Percentiles rank a stretch among this genome's conserved stretches.
These are phyloP conservation scores for Coccyzus lansbergi DNA, from an alignment of 2,797 vertebrate species.

Conservation along the genomic window DNA sequence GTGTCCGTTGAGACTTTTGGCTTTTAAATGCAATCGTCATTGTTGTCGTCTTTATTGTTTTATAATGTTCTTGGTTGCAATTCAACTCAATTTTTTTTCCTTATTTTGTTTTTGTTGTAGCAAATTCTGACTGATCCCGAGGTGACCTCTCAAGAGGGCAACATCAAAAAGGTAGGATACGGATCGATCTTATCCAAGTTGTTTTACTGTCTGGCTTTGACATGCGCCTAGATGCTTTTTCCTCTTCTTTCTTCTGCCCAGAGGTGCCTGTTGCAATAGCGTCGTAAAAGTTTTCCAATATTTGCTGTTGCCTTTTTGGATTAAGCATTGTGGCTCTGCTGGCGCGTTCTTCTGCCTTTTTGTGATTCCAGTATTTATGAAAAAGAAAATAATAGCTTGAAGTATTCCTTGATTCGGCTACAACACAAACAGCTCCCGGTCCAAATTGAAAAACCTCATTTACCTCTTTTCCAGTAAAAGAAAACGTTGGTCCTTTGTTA, in stretches of 20 bases:
- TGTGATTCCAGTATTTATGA: neutral
- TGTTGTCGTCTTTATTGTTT: neutral
- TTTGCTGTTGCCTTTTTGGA: neutral
- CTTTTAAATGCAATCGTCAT: neutral
- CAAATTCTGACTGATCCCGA: constrained; percentile 91
- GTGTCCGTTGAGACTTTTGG: neutral
- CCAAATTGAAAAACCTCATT: constrained; percentile 1
- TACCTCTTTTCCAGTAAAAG: constrained; percentile 54
- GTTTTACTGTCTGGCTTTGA: neutral
- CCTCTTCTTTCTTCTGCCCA: neutral
- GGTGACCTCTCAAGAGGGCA: constrained; percentile 87
- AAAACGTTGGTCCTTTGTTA: constrained; percentile 43
- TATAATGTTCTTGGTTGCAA: neutral
- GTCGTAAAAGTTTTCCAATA: neutral
- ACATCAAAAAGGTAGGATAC: constrained; percentile 90
- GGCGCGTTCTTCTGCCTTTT: neutral
- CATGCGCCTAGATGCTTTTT: neutral
- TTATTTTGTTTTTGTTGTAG: constrained; percentile 17
- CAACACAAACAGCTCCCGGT: neutral
- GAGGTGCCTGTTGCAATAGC: neutral
- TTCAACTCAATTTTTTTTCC: neutral
- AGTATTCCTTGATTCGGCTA: constrained; percentile 23
- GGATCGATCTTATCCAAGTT: neutral
- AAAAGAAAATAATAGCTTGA: constrained; percentile 12
- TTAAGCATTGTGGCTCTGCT: neutral